phyloP scores from a whole-genome alignment of 2,113 vertebrate species.

The Lichenostomus cassidix region DNA sequence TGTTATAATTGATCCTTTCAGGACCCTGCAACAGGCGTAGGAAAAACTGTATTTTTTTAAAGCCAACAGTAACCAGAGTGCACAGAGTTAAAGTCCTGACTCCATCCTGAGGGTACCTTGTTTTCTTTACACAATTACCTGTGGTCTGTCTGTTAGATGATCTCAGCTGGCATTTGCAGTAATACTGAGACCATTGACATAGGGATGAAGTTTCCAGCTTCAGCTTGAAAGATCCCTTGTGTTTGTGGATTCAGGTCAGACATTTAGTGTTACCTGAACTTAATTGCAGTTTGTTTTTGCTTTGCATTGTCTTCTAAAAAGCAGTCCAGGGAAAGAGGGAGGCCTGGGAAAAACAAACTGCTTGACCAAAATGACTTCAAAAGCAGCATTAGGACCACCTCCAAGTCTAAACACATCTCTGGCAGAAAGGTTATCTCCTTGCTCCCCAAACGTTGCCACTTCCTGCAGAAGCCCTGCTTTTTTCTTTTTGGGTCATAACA shows the following conservation, averaged over 20 bases:
- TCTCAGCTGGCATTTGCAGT: neutral
- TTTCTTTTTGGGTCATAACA: neutral
- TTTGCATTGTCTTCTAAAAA: slow-evolving; percentile 37
- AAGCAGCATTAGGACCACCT: slow-evolving; percentile 36
- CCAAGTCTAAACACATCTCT: slow-evolving; percentile 14
- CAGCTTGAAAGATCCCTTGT: slow-evolving; percentile 21
- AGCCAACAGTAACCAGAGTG: neutral
- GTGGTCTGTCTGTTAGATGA: neutral
- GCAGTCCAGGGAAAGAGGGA: neutral
- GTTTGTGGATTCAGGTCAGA: slow-evolving; percentile 67
- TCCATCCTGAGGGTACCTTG: neutral
- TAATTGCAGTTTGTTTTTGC: slow-evolving; percentile 63
- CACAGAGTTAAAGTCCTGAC: slow-evolving; percentile 24
- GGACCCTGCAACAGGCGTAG: neutral
- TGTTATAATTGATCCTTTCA: neutral
- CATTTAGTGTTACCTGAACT: slow-evolving; percentile 45
- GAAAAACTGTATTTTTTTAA: neutral
- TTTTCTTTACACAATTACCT: slow-evolving; percentile 28
- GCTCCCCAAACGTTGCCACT: neutral
- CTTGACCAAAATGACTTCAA: slow-evolving; percentile 34
- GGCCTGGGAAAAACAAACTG: slow-evolving; percentile 61
- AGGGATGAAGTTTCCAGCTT: slow-evolving; percentile 50
- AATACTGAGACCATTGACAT: neutral
- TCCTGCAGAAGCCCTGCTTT: neutral
- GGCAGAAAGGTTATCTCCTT: neutral